phyloP scores from a whole-genome alignment of 2,113 vertebrate species.

The Sphyrna mokarran region DNA sequence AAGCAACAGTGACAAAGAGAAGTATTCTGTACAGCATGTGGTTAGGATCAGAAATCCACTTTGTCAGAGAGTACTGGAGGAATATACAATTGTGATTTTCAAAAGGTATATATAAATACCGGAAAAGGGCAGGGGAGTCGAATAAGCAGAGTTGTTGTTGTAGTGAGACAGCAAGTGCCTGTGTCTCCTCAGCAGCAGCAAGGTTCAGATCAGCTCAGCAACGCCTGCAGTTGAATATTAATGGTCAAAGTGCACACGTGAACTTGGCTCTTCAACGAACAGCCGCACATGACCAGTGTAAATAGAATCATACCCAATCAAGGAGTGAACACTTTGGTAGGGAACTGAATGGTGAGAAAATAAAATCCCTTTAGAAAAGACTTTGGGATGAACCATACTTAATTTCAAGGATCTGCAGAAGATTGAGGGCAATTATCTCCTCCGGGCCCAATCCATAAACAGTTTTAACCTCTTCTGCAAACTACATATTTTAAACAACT shows the following conservation, averaged over 20 bases:
- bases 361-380: background rate
- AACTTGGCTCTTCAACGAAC: background rate
- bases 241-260: background rate
- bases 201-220: background rate
- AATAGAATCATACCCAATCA: background rate
- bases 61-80: no score
- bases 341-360: background rate
- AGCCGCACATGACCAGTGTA: background rate
- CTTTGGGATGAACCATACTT: background rate
- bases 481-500: background rate
- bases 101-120: no score
- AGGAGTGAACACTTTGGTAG: background rate
- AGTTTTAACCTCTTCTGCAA: background rate
- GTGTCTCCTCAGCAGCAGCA: background rate
- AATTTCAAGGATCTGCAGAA: background rate
- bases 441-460: background rate
- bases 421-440: no score
- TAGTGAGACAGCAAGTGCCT: no score
- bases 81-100: no score
- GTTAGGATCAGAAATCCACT: no score
- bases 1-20: no score
- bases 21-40: no score
- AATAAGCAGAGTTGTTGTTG: no score
- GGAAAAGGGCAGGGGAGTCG: no score
- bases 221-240: background rate